Evolutionary conservation across 2,888 invertebrate genomes (phyloP), one percentile per base, ranked within the genome.

Genomic region (Ectemnius lituratus): DNA sequence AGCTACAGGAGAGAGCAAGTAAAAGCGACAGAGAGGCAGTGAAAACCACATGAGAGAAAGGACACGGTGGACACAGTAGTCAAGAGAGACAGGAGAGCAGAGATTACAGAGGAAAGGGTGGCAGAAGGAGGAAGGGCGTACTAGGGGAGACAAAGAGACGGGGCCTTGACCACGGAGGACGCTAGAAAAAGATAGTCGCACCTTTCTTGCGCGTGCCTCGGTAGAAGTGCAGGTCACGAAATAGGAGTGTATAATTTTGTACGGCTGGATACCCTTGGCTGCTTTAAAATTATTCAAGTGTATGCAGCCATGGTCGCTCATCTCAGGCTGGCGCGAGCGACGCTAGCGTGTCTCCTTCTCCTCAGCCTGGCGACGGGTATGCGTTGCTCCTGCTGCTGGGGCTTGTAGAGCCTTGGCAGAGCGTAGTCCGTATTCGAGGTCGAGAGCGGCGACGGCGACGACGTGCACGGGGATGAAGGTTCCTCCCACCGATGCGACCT

Each of bases 201-300:
- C 97, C 96, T 97, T 97, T 87, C 95, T 94, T 91, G 94, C 94
- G 86, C 96, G 94, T 81, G 96, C 95, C 91, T 96, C 96, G 84
- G 93, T 93, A 77, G 96, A 94, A 69, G 96, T 94, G 90, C 96
- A 95, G 80, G 96, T 94, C 71, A 97, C 95, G 91, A 98, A 97
- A 92, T 95, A 96, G 80, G 95, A 94, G 92, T 97, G 96, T 85
- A 98, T 95, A 85, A 97, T 93, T 92, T 93, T 94, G 90, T 95
- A 95, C 62, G 94, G 94, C 90, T 94, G 93, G 79, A 94, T 93
- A 85, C 96, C 96, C 91, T 95, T 94, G 65, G 94, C 93, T 87
- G 94, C 94, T 93, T 96, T 96, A 92, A 95, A 95, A 92, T 94
- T 94, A 91, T 93, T 94, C 89, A 96, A 92, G 92, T 97, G 97